Conservation (phyloP, 2,113 vertebrate genomes). For the Silurus asotus region DNA sequence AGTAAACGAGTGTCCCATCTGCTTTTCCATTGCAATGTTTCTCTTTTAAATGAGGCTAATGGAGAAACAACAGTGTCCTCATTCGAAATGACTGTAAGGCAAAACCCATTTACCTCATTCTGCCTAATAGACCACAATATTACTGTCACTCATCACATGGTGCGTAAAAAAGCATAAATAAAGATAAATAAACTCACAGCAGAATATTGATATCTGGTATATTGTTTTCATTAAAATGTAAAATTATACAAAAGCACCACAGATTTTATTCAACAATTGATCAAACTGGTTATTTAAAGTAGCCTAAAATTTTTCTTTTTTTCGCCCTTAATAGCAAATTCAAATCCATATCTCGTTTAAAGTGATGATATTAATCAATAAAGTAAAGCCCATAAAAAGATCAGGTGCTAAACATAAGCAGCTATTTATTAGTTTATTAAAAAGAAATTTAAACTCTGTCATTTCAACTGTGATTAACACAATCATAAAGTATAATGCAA, state of each 20-base stretch:
- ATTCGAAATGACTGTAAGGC: constrained; percentile 22
- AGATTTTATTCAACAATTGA: background rate
- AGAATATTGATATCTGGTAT: no score
- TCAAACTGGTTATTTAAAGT: background rate
- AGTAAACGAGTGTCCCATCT: constrained; percentile 71
- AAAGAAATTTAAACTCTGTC: background rate
- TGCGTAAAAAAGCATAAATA: background rate
- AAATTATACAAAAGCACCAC: background rate
- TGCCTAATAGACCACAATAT: constrained; percentile 19
- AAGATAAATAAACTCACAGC: background rate
- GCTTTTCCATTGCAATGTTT: constrained; percentile 65
- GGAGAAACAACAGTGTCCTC: constrained; percentile 62
- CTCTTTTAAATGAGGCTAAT: constrained; percentile 69
- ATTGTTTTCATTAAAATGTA: background rate
- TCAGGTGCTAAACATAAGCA: background rate
- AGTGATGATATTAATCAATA: background rate
- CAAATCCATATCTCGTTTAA: background rate
- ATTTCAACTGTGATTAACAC: constrained; percentile 41
- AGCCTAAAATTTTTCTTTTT: background rate
- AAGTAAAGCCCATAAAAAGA: background rate
- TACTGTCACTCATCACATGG: constrained; percentile 4
- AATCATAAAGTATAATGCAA: constrained; percentile 63
- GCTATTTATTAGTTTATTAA: background rate
- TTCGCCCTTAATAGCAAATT: background rate
- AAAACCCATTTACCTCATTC: constrained; percentile 40